These are phyloP conservation scores for Hyperoodon ampullatus DNA, from an alignment of 2,113 vertebrate genomes.

Conservation along the genomic window DNA sequence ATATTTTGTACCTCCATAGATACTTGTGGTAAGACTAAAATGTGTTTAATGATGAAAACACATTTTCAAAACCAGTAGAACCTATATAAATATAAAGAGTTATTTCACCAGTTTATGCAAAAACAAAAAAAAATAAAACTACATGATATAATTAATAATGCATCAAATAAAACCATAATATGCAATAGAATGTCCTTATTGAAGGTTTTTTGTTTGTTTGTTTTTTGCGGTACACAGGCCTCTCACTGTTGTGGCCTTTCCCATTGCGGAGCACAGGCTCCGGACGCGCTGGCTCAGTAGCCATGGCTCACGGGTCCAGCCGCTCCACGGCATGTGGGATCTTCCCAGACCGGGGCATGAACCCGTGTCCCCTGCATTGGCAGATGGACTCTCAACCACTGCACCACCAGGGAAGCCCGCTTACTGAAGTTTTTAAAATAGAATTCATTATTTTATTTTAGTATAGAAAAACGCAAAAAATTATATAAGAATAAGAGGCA, in stretches of 20 bases:
- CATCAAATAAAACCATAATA: background rate
- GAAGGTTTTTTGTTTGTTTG: background rate
- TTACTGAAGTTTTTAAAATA: background rate
- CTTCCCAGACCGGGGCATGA: too few species aligned
- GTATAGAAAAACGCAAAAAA: background rate
- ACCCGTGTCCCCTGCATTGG: too few species aligned
- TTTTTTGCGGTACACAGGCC: too few species aligned
- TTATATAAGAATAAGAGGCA: background rate
- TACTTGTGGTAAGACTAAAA: background rate
- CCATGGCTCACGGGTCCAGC: too few species aligned
- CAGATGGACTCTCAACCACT: too few species aligned
- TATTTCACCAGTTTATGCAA: background rate
- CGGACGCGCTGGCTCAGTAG: too few species aligned
- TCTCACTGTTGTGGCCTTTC: too few species aligned
- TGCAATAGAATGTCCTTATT: background rate
- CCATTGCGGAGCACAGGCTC: too few species aligned
- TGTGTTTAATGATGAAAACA: background rate
- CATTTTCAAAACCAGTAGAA: background rate
- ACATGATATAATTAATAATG: background rate
- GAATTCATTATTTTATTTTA: background rate
- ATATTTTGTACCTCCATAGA: background rate
- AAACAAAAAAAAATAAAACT: background rate
- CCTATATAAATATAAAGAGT: background rate
- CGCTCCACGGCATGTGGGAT: too few species aligned
- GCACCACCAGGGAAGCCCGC: too few species aligned